These are phyloP conservation scores for Phodopus roborovskii DNA, from an alignment of 2,113 vertebrate genomes.

Conservation along the genomic window DNA sequence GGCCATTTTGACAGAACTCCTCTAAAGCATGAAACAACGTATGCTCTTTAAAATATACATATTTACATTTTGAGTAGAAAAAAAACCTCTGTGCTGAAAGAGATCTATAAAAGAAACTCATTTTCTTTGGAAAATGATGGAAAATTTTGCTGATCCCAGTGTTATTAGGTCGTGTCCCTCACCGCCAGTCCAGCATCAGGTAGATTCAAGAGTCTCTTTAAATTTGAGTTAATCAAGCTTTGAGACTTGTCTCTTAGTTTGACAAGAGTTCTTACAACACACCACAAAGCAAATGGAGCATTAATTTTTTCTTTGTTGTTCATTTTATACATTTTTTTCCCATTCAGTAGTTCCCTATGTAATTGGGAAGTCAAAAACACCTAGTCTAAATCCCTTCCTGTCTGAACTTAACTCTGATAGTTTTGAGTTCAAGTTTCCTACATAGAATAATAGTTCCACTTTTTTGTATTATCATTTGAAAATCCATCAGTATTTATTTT, in stretches of 20 bases:
- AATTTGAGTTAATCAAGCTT: background rate
- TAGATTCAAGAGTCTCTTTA: background rate
- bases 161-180: background rate
- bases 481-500: background rate
- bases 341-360: background rate
- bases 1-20: slow-evolving; percentile 62
- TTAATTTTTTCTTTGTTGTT: background rate
- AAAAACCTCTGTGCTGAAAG: slow-evolving; percentile 21
- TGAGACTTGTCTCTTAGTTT: background rate
- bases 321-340: background rate
- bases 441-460: background rate
- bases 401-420: background rate
- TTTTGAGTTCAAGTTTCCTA: background rate
- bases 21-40: slow-evolving; percentile 44
- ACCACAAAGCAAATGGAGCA: background rate
- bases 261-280: background rate
- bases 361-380: background rate
- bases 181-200: background rate
- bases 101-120: background rate
- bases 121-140: slow-evolving; percentile 45
- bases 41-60: slow-evolving; percentile 31
- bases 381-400: background rate
- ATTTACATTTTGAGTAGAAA: slow-evolving; percentile 16
- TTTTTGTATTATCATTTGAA: slow-evolving; percentile 21
- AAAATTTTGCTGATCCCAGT: background rate